Percentiles rank a stretch among this genome's conserved stretches.
phyloP scores from a whole-genome alignment of 2,113 vertebrate genomes.

The Galemys pyrenaicus region DNA sequence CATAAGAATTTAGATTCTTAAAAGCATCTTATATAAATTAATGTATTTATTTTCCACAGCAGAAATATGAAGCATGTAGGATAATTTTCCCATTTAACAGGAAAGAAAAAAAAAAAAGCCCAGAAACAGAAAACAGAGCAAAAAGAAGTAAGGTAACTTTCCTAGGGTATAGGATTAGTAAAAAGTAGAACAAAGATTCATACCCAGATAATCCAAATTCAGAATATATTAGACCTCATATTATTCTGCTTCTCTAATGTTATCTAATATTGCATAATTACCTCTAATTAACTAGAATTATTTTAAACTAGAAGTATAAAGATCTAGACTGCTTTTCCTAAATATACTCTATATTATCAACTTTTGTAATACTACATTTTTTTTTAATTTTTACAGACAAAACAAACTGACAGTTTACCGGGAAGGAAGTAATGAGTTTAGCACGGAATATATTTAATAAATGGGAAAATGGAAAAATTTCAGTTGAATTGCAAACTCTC shows the following conservation, averaged over 20 bases:
- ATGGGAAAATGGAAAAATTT: background rate
- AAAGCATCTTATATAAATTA: background rate
- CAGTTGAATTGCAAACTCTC: background rate
- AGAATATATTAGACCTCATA: background rate
- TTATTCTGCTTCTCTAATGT: background rate
- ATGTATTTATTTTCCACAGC: background rate
- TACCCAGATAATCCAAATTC: background rate
- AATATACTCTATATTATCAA: background rate
- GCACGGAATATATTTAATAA: background rate
- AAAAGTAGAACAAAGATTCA: background rate
- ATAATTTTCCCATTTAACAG: background rate
- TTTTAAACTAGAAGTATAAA: conserved; percentile 41
- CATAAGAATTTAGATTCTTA: background rate
- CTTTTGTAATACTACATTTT: background rate
- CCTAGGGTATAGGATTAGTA: background rate
- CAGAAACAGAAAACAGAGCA: background rate
- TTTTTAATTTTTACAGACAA: background rate
- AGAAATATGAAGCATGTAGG: background rate
- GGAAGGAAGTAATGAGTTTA: background rate
- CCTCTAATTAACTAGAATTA: background rate
- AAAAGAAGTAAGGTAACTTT: background rate
- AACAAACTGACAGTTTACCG: background rate
- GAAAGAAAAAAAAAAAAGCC: background rate
- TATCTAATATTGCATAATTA: background rate
- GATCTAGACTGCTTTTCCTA: background rate